Evolutionary conservation across 2,113 vertebrate species (phyloP).

Genomic region (Mola mola): DNA sequence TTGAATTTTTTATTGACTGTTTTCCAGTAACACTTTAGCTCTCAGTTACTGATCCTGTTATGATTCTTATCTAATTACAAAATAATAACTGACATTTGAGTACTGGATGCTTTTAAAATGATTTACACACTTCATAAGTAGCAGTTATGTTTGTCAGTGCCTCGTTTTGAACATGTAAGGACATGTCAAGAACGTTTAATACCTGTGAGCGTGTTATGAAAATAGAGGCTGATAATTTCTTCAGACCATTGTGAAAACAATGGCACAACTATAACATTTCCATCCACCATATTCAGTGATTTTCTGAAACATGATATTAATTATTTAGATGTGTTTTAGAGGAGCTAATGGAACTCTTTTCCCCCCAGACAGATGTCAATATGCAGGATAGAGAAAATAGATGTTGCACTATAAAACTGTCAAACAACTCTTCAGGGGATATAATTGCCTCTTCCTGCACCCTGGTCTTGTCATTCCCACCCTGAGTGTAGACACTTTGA

Average conservation of each 20-base stretch:
- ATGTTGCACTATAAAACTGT: constrained; percentile 75
- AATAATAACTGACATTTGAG: constrained; percentile 20
- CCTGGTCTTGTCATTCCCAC: constrained; percentile 69
- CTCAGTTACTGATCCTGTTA: constrained; percentile 17
- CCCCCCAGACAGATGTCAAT: constrained; percentile 73
- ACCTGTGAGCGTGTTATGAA: constrained; percentile 23
- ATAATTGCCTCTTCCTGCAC: constrained; percentile 79
- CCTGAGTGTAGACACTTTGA: constrained; percentile 68
- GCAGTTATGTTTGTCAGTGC: constrained; percentile 35
- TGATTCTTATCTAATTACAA: constrained; percentile 34
- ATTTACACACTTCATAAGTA: constrained; percentile 37
- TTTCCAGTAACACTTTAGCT: background rate
- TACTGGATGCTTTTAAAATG: constrained; percentile 32
- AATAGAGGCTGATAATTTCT: constrained; percentile 32
- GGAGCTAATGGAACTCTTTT: constrained; percentile 65
- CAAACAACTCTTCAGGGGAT: constrained; percentile 76
- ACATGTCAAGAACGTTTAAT: constrained; percentile 30
- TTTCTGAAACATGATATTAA: constrained; percentile 62
- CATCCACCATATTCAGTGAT: constrained; percentile 52
- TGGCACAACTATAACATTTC: constrained; percentile 38
- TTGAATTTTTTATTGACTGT: background rate
- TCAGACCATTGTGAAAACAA: constrained; percentile 50
- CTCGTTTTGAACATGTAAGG: constrained; percentile 30
- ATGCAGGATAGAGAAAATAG: constrained; percentile 70
- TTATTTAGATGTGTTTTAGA: constrained; percentile 62